phyloP scores from a whole-genome alignment of 2,113 vertebrate genomes.

The Pholis gunnellus region DNA sequence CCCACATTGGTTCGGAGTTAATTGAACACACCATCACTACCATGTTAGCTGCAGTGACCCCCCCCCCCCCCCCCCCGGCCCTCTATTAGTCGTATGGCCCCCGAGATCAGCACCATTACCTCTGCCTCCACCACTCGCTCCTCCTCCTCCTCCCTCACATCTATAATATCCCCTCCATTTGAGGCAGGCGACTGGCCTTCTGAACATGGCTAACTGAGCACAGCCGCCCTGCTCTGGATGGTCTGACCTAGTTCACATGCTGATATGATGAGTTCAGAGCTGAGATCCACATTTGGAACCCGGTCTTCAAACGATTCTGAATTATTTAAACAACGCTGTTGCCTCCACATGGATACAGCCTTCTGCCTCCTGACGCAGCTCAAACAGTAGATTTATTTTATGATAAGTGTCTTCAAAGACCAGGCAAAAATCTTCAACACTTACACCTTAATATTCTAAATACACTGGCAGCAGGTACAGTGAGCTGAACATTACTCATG shows the following conservation, averaged over 20 bases:
- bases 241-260: slow-evolving; percentile 74
- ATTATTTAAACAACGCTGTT: slow-evolving; percentile 61
- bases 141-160: neutral
- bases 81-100: slow-evolving; percentile 21
- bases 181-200: slow-evolving; percentile 3
- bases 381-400: neutral
- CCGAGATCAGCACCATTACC: slow-evolving; percentile 30
- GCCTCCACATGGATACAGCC: slow-evolving; percentile 14
- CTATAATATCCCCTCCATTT: slow-evolving; percentile 7
- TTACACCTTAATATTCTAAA: neutral
- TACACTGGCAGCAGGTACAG: neutral
- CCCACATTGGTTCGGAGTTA: slow-evolving; percentile 12
- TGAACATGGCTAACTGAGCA: slow-evolving; percentile 38
- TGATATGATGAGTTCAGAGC: slow-evolving; percentile 66
- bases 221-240: slow-evolving; percentile 22
- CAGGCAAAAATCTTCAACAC: neutral
- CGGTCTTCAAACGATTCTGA: slow-evolving; percentile 50
- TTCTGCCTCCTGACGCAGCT: neutral
- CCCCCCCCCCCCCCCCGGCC: slow-evolving; percentile 4
- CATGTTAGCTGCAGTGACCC: slow-evolving; percentile 34
- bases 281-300: slow-evolving; percentile 54
- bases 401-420: neutral
- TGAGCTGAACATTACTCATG: slow-evolving; percentile 9
- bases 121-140: neutral
- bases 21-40: slow-evolving; percentile 15